Evolutionary conservation across 1,140 invertebrate species (phyloP).

Genomic region (Belonocnema kinseyi): DNA sequence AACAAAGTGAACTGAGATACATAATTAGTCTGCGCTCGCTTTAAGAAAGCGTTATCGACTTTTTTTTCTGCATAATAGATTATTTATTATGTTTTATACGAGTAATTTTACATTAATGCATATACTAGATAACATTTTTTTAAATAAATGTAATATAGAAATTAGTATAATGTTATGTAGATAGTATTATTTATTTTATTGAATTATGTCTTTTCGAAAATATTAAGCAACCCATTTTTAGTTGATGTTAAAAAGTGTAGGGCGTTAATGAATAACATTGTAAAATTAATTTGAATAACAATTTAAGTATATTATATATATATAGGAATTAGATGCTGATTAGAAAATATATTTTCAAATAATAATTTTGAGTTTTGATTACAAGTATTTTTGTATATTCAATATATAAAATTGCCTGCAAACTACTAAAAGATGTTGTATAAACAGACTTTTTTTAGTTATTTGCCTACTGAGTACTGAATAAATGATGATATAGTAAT

Average conservation of each 20-base stretch:
- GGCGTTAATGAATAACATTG: constrained; percentile 25
- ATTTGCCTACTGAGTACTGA: too few species aligned
- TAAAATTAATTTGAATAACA: constrained; percentile 26
- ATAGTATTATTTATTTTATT: constrained; percentile 28
- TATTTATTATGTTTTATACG: constrained; percentile 40
- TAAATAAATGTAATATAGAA: constrained; percentile 8
- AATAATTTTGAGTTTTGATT: constrained; percentile 27
- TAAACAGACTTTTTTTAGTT: too few species aligned
- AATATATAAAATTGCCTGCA: too few species aligned
- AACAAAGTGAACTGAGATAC: constrained; percentile 20
- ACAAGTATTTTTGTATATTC: neutral
- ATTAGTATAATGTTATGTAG: constrained; percentile 25
- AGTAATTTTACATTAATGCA: constrained; percentile 48
- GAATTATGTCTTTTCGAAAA: constrained; percentile 20
- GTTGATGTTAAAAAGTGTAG: constrained; percentile 14
- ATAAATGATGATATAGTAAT: too few species aligned
- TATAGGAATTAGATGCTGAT: constrained; percentile 4
- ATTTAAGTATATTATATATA: constrained; percentile 15
- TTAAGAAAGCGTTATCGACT: constrained; percentile 17
- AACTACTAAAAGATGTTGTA: too few species aligned
- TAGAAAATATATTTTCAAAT: constrained; percentile 29
- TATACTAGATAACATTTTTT: constrained; percentile 35
- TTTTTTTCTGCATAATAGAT: constrained; percentile 31
- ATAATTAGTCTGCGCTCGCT: neutral
- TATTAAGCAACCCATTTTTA: constrained; percentile 4